These are phyloP conservation scores for Drosophila suzukii DNA, from an alignment of 1,140 invertebrate species.

Conservation along the genomic window DNA sequence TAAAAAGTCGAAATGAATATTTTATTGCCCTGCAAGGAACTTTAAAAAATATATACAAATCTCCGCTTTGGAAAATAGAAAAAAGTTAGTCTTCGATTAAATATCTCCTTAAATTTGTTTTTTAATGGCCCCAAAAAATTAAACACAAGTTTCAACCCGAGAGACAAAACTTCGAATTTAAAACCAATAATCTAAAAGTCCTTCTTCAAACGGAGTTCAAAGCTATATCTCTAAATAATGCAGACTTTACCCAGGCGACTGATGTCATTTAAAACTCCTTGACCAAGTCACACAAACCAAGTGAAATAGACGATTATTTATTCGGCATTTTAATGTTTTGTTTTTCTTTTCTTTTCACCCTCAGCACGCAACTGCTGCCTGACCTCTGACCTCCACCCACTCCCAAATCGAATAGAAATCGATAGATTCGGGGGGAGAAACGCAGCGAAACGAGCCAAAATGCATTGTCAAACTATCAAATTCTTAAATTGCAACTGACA, in stretches of 20 bases:
- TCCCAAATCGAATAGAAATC: conserved; percentile 50
- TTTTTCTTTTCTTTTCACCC: conserved; percentile 29
- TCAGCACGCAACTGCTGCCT: conserved; percentile 40
- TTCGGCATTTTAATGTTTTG: conserved; percentile 64
- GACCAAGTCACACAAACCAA: conserved; percentile 25
- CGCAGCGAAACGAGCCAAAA: conserved; percentile 65
- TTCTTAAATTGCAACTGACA: conserved; percentile 83
- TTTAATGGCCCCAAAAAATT: neutral
- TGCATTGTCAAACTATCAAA: conserved; percentile 83
- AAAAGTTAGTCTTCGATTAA: no score
- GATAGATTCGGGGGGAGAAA: conserved; percentile 21
- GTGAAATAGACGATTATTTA: conserved; percentile 57
- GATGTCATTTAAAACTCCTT: conserved; percentile 46
- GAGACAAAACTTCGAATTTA: neutral
- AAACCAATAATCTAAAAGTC: neutral
- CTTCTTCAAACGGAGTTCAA: neutral
- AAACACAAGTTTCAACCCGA: neutral
- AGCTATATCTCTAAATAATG: neutral
- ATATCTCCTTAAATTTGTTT: neutral
- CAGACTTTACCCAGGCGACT: conserved; percentile 27
- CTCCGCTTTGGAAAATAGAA: no score
- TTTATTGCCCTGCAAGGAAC: neutral
- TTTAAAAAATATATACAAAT: no score
- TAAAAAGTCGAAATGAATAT: neutral
- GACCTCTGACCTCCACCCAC: conserved; percentile 39